Evolutionary conservation across 2,113 vertebrate genomes (phyloP).

Genomic region (Echinops telfairi): DNA sequence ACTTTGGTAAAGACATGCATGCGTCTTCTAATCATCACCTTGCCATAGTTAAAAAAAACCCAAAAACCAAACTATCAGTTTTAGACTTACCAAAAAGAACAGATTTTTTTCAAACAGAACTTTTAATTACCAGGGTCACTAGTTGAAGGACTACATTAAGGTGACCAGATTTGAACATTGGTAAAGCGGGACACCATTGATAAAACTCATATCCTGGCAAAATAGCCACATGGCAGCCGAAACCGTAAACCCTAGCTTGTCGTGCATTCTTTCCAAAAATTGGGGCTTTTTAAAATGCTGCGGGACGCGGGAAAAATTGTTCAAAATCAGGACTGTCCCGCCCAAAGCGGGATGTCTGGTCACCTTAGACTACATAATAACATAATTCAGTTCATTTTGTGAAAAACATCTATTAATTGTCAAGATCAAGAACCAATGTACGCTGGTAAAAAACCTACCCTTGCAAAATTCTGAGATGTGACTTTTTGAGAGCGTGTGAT

Average conservation of each 20-base stretch:
- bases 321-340: too few species aligned
- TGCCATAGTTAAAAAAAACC: neutral
- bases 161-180: too few species aligned
- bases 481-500: constrained; percentile 2
- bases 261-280: too few species aligned
- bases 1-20: constrained; percentile 50
- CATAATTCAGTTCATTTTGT: constrained; percentile 54
- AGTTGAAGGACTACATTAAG: constrained; percentile 7
- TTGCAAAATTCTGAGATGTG: constrained; percentile 1
- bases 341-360: too few species aligned
- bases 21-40: constrained; percentile 60
- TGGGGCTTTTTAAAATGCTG: too few species aligned
- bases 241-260: too few species aligned
- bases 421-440: constrained; percentile 14
- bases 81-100: too few species aligned
- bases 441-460: constrained; percentile 22
- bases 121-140: constrained; percentile 57
- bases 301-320: too few species aligned
- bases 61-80: too few species aligned
- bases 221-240: too few species aligned
- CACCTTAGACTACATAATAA: constrained; percentile 45
- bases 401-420: constrained; percentile 31
- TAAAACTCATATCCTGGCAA: too few species aligned
- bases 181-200: too few species aligned
- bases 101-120: neutral